Evolutionary conservation across 1,140 invertebrate species (phyloP).

Genomic region (Zaprionus ornatus): DNA sequence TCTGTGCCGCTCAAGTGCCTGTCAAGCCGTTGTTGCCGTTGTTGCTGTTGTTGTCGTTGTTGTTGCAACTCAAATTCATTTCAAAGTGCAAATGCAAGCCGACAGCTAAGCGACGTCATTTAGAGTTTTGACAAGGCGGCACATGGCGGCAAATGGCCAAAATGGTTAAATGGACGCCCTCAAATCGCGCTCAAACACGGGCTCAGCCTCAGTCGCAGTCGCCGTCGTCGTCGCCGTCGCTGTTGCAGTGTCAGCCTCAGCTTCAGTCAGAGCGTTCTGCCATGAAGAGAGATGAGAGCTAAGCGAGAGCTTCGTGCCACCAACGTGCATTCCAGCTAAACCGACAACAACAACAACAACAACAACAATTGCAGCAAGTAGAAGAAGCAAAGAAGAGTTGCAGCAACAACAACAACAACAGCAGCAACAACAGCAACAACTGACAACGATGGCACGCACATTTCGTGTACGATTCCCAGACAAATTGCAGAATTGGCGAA

Average conservation of each 20-base stretch:
- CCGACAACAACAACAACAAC: constrained; percentile 40
- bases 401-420: constrained; percentile 17
- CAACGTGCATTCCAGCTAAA: constrained; percentile 53
- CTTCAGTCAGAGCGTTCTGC: not conserved
- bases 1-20: constrained; percentile 66
- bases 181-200: constrained; percentile 27
- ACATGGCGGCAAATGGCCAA: constrained; percentile 60
- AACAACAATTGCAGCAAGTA: constrained; percentile 33
- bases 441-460: constrained; percentile 69
- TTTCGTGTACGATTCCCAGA: constrained; percentile 78
- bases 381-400: constrained; percentile 17
- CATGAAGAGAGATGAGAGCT: constrained; percentile 6
- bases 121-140: constrained; percentile 74
- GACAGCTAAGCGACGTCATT: constrained; percentile 79
- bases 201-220: not conserved
- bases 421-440: constrained; percentile 17
- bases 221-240: no score
- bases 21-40: constrained; percentile 52
- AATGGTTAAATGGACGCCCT: constrained; percentile 52
- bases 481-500: constrained; percentile 76
- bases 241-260: no score
- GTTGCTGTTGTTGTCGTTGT: constrained; percentile 14
- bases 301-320: constrained; percentile 49
- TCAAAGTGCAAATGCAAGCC: constrained; percentile 73
- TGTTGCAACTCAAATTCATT: constrained; percentile 57